Evolutionary conservation across 35 echinoderm and acorn worm genomes (phyloP).

Genomic region (Chiridota heheva): DNA sequence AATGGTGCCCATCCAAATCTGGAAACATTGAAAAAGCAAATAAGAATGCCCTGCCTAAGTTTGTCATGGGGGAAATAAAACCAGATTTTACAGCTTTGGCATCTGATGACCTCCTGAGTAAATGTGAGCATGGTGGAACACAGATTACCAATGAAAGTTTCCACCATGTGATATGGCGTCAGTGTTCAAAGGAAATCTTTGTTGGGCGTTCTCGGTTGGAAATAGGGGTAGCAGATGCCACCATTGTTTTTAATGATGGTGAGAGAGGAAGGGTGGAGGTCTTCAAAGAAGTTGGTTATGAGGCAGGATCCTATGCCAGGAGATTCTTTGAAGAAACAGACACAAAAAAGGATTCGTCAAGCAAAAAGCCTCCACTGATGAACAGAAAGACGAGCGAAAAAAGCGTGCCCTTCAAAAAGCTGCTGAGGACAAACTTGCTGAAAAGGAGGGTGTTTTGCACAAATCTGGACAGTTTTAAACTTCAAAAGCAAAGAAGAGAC

Average conservation of each 20-base stretch:
- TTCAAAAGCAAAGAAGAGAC: no score
- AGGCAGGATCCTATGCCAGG: slow-evolving; percentile 2
- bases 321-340: background rate
- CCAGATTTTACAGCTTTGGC: background rate
- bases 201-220: background rate
- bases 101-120: background rate
- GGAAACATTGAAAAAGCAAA: slow-evolving; percentile 1
- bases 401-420: background rate
- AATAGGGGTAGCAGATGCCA: slow-evolving; percentile 6
- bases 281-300: background rate
- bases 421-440: background rate
- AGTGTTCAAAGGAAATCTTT: slow-evolving; percentile 18
- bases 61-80: slow-evolving; percentile 21
- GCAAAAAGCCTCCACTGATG: background rate
- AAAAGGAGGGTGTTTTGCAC: background rate
- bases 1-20: slow-evolving; percentile 10
- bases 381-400: background rate
- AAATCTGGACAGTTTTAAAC: background rate
- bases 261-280: background rate
- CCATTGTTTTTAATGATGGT: slow-evolving; percentile 27
- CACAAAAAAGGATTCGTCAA: background rate
- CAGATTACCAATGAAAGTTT: slow-evolving; percentile 29
- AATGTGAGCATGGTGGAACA: background rate
- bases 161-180: slow-evolving; percentile 11
- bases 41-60: slow-evolving; percentile 19